Evolutionary conservation across 2,888 invertebrate genomes (phyloP), one percentile per base, ranked within the genome.

Genomic region (Penaeus monodon): DNA sequence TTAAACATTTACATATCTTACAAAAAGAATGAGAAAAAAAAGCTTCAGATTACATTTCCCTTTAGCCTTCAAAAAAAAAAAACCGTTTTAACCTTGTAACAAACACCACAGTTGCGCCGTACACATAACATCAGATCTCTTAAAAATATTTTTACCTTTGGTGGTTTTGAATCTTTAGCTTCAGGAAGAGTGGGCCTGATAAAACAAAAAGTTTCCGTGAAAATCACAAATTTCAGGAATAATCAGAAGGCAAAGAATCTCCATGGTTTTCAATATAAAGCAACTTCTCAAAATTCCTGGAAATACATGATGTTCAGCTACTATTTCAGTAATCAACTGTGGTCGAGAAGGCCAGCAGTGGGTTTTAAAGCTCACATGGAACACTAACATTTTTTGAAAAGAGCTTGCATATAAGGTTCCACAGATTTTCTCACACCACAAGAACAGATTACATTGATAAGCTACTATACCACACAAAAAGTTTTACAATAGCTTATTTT

Each of bases 71-170:
- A n/a, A n/a, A n/a, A n/a, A n/a, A n/a, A n/a, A n/a, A 77, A 10
- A 49, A 83, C 38, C 80, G 38, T n/a, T n/a, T 65, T 80, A 74
- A 85, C 80, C 85, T 85, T 85, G 85, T 85, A 79, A 85, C 74
- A 85, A 85, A 85, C 74, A 63, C n/a, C 73, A 74, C 64, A 85
- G 85, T 49, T n/a, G n/a, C n/a, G 80, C 80, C 85, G 64, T 57
- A 85, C 85, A 85, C 85, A 85, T 68, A 85, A 85, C 85, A 85
- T 85, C 85, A 85, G 85, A 85, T 85, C 85, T 85, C 85, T 85
- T 85, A 85, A 85, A 80, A n/a, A n/a, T n/a, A 80, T 85, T 81
- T 80, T 85, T 80, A 85, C 85, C 85, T 85, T 85, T 85, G 80
- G 85, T 85, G 85, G n/a, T n/a, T 85, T 85, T 85, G 85, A 85